Evolutionary conservation across 2,888 invertebrate genomes (phyloP).

Genomic region (Aspidapion aeneum): DNA sequence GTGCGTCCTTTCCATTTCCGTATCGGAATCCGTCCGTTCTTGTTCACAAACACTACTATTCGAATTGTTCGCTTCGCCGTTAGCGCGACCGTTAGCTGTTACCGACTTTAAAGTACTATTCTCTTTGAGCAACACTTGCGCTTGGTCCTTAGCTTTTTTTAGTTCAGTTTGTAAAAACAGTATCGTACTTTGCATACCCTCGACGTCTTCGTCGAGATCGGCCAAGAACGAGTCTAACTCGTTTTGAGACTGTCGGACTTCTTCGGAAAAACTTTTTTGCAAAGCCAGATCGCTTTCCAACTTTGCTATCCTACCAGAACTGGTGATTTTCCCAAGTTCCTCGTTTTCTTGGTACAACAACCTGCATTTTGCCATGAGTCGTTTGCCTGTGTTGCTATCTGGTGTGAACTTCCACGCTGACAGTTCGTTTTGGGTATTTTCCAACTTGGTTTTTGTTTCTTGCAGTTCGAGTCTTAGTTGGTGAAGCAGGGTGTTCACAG

Average conservation of each 20-base stretch:
- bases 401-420: constrained; percentile 99
- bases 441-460: constrained; percentile 83
- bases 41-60: constrained; percentile 42
- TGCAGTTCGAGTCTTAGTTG: constrained; percentile 88
- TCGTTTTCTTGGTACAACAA: constrained; percentile 95
- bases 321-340: constrained; percentile 93
- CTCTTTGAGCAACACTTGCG: constrained; percentile 60
- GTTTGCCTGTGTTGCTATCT: constrained; percentile 98
- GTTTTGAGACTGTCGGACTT: constrained; percentile 95
- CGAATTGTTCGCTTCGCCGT: constrained; percentile 35
- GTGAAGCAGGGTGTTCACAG: constrained; percentile 90
- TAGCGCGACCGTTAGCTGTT: constrained; percentile 15
- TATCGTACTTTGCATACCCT: constrained; percentile 98
- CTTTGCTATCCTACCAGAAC: constrained; percentile 91
- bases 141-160: constrained; percentile 69
- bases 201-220: constrained; percentile 95
- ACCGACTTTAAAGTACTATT: constrained; percentile 39
- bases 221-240: constrained; percentile 94
- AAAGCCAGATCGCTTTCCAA: constrained; percentile 93
- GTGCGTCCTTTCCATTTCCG: constrained; percentile 47
- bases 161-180: constrained; percentile 91
- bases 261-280: constrained; percentile 93
- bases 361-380: constrained; percentile 96
- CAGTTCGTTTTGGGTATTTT: constrained; percentile 96
- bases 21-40: constrained; percentile 50